Evolutionary conservation across 2,113 vertebrate genomes (phyloP).

Genomic region (Reinhardtius hippoglossoides): DNA sequence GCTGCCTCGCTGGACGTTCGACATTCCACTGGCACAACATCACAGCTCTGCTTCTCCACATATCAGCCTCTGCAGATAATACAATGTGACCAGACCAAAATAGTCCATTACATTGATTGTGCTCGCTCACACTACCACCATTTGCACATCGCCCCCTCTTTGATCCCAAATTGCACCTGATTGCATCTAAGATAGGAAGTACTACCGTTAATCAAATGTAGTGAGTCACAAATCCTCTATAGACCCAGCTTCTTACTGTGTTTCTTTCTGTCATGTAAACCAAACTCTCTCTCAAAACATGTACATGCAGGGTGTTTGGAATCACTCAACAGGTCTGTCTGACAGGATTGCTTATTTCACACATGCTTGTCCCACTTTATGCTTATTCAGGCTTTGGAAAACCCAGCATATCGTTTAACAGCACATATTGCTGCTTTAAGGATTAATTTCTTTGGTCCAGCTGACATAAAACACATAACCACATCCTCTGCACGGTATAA

Average conservation of each 20-base stretch:
- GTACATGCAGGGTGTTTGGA: constrained; percentile 5
- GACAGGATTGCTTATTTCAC: too few species aligned
- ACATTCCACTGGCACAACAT: constrained; percentile 72
- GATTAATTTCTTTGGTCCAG: too few species aligned
- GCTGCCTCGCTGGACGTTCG: constrained; percentile 43
- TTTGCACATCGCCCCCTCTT: constrained; percentile 33
- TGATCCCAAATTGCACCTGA: constrained; percentile 50
- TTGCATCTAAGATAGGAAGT: constrained; percentile 36
- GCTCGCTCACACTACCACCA: constrained; percentile 13
- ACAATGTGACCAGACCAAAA: constrained; percentile 52
- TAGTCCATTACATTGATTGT: constrained; percentile 51
- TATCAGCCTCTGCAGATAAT: constrained; percentile 67
- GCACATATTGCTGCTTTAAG: neutral
- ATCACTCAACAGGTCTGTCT: constrained; percentile 15
- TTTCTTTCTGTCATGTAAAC: neutral
- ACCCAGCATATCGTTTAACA: neutral
- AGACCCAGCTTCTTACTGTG: neutral
- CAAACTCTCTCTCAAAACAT: neutral
- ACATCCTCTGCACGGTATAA: too few species aligned
- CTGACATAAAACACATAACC: too few species aligned
- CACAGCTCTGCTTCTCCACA: constrained; percentile 55
- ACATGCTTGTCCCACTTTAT: neutral
- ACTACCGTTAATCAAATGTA: constrained; percentile 32
- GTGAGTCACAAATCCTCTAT: constrained; percentile 17
- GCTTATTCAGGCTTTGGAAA: neutral